Conservation (phyloP, 1,140 invertebrate genomes). For the Aphidius gifuensis region DNA sequence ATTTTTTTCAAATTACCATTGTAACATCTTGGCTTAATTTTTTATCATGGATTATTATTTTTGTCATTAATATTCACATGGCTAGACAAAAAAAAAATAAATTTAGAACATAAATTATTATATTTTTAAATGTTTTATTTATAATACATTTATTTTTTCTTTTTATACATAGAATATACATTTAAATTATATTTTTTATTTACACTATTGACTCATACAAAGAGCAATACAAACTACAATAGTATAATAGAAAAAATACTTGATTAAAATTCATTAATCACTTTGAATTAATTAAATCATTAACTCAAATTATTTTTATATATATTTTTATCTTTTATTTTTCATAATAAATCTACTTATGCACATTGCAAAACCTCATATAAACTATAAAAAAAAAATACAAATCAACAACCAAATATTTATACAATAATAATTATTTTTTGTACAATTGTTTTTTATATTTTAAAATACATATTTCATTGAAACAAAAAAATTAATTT, state of each 20-base stretch:
- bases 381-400: too few relatives aligned
- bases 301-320: too few relatives aligned
- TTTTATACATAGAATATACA: constrained; percentile 38
- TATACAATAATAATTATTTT: too few relatives aligned
- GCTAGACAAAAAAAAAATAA: constrained; percentile 41
- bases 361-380: too few relatives aligned
- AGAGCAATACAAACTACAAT: constrained; percentile 31
- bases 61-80: constrained; percentile 56
- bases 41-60: constrained; percentile 55
- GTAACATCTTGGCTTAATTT: constrained; percentile 61
- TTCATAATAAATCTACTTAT: too few relatives aligned
- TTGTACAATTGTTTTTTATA: too few relatives aligned
- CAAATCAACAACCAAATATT: too few relatives aligned
- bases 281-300: too few relatives aligned
- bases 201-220: constrained; percentile 32
- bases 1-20: constrained; percentile 61
- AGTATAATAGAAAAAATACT: constrained; percentile 36
- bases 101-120: constrained; percentile 7
- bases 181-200: constrained; percentile 35
- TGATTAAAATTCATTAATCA: constrained; percentile 18
- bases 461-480: too few relatives aligned
- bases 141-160: constrained; percentile 32
- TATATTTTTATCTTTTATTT: too few relatives aligned
- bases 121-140: too few relatives aligned
- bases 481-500: too few relatives aligned